Base-by-base conservation (phyloP, 1,140 invertebrate genomes). In the Megalonaias nervosa region DNA sequence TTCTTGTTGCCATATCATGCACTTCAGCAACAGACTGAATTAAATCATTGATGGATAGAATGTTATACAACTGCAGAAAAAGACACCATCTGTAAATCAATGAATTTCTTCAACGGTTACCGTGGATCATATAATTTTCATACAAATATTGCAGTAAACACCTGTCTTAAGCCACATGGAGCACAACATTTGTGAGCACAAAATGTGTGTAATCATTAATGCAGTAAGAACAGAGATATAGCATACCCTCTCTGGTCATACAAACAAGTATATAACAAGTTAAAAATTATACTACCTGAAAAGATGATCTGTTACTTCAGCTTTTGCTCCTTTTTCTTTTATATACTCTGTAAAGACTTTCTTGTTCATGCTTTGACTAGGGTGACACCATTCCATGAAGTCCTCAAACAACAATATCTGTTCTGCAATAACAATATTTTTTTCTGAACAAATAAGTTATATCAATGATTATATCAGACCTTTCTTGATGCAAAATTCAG, bases 381-480 rank as follows among this genome's bases (percentile, higher is more conserved):
- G 91, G 21, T 86, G 75, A 58, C 87, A 84, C 13, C 73, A 71
- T 11, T 84, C 80, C 60, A 89, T 84, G 78, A 88, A 91, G 76
- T 91, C 91, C 70, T 81, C 68, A 82, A 87, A 91, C n/a, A 91
- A 67, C 65, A 89, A 64, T 67, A 90, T 90, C 86, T 91, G 91
- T 73, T 91, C 91, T 92, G 71, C 21, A 83, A 84, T n/a, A 48
- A 23, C 31, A 67, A 38, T 17, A 48, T 48, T 48, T 48, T 26
- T 48, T 48, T 48, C 38, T 48, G 11, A 48, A 48, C 38, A 48
- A 6, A 6, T 6, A 48, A 48, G 38, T 48, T 48, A 48, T 48
- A 48, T 48, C 38, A 48, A 11, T 48, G 38, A 48, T 48, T 48
- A 48, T 11, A 48, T 48, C 38, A 48, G 1, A 48, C 0, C 4